phyloP scores from a whole-genome alignment of 37 sponge, comb jelly and placozoan species.

The Hexactinellida sp. region DNA sequence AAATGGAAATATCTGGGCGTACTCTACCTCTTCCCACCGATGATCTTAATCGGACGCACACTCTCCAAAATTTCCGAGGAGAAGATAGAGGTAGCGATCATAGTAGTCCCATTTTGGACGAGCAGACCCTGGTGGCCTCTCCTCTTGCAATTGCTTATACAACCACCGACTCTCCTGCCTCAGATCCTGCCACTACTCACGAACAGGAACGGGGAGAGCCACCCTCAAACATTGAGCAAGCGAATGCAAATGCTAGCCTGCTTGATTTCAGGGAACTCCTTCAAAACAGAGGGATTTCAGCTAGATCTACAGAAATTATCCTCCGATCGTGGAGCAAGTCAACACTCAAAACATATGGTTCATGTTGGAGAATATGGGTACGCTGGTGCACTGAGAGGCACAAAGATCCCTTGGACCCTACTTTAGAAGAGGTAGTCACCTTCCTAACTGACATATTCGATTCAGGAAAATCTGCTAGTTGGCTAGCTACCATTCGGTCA shows the following conservation, averaged over 20 bases:
- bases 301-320: too few species aligned
- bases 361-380: background rate
- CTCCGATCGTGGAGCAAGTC: background rate
- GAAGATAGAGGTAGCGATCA: background rate
- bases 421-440: background rate
- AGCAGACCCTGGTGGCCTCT: background rate
- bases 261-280: background rate
- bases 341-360: background rate
- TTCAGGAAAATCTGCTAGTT: too few species aligned
- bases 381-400: background rate
- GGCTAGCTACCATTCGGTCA: background rate
- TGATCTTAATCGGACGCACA: constrained; percentile 17
- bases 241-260: background rate
- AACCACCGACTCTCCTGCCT: background rate
- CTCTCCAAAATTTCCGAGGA: background rate
- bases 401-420: background rate
- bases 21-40: background rate
- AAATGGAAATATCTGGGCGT: background rate
- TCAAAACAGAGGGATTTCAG: too few species aligned
- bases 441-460: too few species aligned
- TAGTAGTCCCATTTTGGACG: background rate
- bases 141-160: background rate
- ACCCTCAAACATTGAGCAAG: background rate
- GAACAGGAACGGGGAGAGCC: background rate
- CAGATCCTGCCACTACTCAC: background rate